phyloP scores from a whole-genome alignment of 2,113 vertebrate genomes.

The Pygoscelis adeliae region DNA sequence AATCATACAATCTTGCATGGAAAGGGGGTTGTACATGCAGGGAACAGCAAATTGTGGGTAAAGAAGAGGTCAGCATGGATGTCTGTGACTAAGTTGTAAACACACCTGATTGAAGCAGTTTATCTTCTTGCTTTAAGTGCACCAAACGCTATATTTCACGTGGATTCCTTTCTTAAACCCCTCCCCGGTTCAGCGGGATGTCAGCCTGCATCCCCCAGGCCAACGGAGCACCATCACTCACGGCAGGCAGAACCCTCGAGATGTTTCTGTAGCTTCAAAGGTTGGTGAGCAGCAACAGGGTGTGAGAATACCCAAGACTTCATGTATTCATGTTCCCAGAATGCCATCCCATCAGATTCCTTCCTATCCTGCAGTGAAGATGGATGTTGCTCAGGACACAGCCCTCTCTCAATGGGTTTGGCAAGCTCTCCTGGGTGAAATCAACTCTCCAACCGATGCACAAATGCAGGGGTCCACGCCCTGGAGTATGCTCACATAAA shows the following conservation, averaged over 20 bases:
- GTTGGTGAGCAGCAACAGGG: neutral
- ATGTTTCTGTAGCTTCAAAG: neutral
- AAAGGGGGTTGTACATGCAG: neutral
- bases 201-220: neutral
- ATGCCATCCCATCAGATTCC: neutral
- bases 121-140: neutral
- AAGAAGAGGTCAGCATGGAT: neutral
- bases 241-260: neutral
- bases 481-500: neutral
- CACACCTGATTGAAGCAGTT: neutral
- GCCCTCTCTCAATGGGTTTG: neutral
- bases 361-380: neutral
- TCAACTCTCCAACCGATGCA: accelerated
- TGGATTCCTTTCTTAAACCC: neutral
- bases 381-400: neutral
- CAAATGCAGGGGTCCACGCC: accelerated
- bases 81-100: neutral
- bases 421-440: neutral
- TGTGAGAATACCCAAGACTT: neutral
- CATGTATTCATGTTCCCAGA: neutral
- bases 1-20: neutral
- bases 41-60: neutral
- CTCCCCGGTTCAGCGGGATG: neutral
- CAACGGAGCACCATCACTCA: neutral
- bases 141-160: neutral